Conservation (phyloP, 2,888 invertebrate genomes). For the Acrobasis consociella region DNA sequence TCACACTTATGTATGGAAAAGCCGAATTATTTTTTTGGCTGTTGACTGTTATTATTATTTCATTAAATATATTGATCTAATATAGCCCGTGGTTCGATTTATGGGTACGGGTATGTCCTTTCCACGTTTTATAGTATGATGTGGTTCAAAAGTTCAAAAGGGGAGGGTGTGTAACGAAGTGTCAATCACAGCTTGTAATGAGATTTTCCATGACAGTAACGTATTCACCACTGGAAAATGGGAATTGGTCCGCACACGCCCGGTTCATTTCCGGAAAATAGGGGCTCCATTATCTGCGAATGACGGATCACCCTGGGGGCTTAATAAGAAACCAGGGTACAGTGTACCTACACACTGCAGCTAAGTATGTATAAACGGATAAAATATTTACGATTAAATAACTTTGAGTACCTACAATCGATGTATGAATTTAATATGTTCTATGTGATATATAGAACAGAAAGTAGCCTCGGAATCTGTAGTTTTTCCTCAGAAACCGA, state of each 20-base stretch:
- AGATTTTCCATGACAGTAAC: conserved; percentile 40
- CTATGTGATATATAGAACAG: background rate
- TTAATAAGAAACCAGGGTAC: conserved; percentile 23
- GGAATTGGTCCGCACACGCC: conserved; percentile 35
- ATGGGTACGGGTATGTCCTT: too few relatives aligned
- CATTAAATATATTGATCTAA: too few relatives aligned
- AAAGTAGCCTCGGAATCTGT: conserved; percentile 15
- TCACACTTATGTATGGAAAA: too few relatives aligned
- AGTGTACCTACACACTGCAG: background rate
- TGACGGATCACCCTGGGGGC: conserved; percentile 46
- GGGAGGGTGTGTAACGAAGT: conserved; percentile 26
- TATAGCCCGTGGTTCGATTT: too few relatives aligned
- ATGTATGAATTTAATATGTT: background rate
- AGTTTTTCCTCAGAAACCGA: background rate
- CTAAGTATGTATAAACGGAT: background rate
- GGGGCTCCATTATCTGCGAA: conserved; percentile 41
- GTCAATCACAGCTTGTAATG: conserved; percentile 42
- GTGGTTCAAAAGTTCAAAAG: background rate
- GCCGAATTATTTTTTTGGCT: too few relatives aligned
- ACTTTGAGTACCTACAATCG: background rate
- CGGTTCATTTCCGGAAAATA: conserved; percentile 48
- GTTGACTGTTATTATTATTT: too few relatives aligned
- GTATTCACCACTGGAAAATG: conserved; percentile 45
- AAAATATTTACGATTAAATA: too few relatives aligned
- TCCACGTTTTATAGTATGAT: too few relatives aligned